Evolutionary conservation across 1,140 invertebrate genomes (phyloP).

Genomic region (Homarus americanus): DNA sequence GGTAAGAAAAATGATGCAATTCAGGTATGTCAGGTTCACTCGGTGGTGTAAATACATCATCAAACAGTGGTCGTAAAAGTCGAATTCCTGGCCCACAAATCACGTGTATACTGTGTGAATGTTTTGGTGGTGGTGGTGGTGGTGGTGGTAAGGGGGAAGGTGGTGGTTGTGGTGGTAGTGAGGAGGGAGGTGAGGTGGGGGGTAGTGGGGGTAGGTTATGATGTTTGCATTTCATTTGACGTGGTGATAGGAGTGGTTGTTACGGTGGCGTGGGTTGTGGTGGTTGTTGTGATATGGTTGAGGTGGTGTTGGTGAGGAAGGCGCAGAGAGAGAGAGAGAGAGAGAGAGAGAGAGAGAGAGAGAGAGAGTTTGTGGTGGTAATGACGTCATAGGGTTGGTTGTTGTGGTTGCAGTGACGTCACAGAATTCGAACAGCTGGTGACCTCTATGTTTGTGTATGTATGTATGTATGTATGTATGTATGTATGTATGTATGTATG

Average conservation of each 20-base stretch:
- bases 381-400: too few relatives aligned
- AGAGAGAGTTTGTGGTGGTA: too few relatives aligned
- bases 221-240: not conserved
- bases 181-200: not conserved
- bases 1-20: not conserved
- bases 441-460: too few relatives aligned
- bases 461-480: too few relatives aligned
- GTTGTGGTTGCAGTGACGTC: too few relatives aligned
- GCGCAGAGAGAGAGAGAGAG: too few relatives aligned
- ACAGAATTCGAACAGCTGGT: too few relatives aligned
- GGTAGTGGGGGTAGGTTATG: not conserved
- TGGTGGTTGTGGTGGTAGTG: constrained; percentile 19
- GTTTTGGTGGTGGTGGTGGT: constrained; percentile 7
- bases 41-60: constrained; percentile 17
- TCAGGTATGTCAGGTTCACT: not conserved
- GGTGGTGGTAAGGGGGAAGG: not conserved
- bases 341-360: too few relatives aligned
- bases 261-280: too few relatives aligned
- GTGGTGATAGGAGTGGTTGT: not conserved
- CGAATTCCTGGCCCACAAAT: constrained; percentile 27
- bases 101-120: not conserved
- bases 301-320: too few relatives aligned
- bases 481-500: too few relatives aligned
- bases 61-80: not conserved
- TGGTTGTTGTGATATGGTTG: too few relatives aligned